phyloP scores from a whole-genome alignment of 2,888 invertebrate species.

The Drosophila paucipuncta region DNA sequence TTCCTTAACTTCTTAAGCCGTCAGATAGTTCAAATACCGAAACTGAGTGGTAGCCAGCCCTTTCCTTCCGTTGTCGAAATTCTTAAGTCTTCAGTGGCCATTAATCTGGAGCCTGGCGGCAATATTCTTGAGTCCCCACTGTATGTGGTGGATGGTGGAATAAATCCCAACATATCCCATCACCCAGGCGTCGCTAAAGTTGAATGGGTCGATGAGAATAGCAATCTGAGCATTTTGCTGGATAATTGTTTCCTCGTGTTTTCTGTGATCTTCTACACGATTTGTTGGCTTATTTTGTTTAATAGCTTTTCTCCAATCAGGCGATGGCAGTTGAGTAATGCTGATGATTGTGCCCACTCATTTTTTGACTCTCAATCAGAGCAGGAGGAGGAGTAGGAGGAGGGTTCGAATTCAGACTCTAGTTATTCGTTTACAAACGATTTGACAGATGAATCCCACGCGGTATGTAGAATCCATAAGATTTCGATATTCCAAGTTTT shows the following conservation, averaged over 20 bases:
- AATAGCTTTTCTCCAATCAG: background rate
- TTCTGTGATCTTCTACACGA: no score
- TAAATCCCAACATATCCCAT: background rate
- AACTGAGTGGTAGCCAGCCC: no score
- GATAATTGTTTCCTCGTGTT: background rate
- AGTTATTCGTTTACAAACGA: background rate
- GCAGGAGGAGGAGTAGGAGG: no score
- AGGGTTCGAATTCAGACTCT: background rate
- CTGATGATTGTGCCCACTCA: no score
- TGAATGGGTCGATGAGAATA: background rate
- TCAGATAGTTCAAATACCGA: background rate
- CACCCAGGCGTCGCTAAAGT: background rate
- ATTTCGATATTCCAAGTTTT: background rate
- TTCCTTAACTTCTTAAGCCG: background rate
- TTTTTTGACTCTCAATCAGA: no score
- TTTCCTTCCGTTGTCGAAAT: background rate
- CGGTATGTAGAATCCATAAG: background rate
- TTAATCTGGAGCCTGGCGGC: background rate
- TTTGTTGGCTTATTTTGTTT: background rate
- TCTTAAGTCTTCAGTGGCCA: background rate
- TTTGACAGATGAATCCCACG: background rate
- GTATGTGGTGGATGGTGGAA: background rate
- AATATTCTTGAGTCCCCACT: background rate
- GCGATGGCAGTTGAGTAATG: background rate
- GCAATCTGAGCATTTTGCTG: background rate